Evolutionary conservation across 2,797 vertebrate genomes (phyloP), one percentile per base, ranked within the genome.

Genomic region (Neosalanx taihuensis): DNA sequence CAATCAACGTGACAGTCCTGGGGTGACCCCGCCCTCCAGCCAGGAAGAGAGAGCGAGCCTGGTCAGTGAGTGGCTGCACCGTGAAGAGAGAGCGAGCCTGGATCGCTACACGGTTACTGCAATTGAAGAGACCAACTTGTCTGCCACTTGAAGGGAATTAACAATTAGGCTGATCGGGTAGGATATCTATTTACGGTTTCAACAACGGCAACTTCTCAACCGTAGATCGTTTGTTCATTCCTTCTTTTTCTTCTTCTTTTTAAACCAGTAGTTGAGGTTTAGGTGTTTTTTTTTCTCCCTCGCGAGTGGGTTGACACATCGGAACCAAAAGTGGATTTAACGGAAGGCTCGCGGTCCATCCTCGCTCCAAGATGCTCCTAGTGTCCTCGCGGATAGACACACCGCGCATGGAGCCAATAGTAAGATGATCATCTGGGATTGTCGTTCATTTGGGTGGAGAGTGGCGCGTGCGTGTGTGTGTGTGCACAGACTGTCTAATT

Each of bases 371-470:
- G 92, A 92, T 90, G 93, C 91, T 92, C 87, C 90, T 94, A 85
- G 92, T 93, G 90, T 94, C 92, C 85, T 90, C 92, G 92, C 91
- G 93, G 92, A 87, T 94, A 90, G 89, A 93, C 91, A 88, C 91
- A 91, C 92, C 91, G 91, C 92, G 89, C 81, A 94, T 91, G 90
- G 93, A 95, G 91, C 93, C 92, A 68, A 71, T 84, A 83, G 87
- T 89, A 82, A 84, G 87, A 86, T 78, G 46, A 20, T 74, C 53
- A 49, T 64, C 85, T 84, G 29, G 73, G 69, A 76, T 75, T 80
- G 29, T 77, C 61, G 17, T 46, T 57, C 13, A 51, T 62, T 75
- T 70, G 67, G 51, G 20, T 62, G 33, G 58, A 29, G 64, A 67
- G 64, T 59, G 66, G 37, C 13, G 57, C 33, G 31, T 15, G 56